A percentile compares a stretch with the other conserved stretches of the same genome.
These are phyloP conservation scores for Plagodis dolabraria DNA, from an alignment of 2,888 invertebrate genomes.

Conservation along the genomic window DNA sequence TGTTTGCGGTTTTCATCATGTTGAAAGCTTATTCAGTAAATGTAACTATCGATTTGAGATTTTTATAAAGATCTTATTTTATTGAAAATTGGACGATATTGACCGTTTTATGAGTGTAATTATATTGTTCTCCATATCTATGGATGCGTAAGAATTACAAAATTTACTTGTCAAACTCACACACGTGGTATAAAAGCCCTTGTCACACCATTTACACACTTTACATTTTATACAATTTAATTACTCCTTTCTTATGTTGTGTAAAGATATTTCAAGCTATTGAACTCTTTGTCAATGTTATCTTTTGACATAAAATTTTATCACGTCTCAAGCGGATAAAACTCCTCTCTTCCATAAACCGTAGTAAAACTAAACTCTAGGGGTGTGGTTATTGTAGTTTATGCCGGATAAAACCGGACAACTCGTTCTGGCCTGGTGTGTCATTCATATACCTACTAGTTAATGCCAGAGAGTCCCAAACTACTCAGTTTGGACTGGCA, in stretches of 20 bases:
- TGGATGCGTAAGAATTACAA: no score
- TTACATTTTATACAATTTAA: no score
- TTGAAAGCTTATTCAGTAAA: background rate
- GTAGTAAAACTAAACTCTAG: conserved; percentile 15
- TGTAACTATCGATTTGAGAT: background rate
- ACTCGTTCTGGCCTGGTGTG: background rate
- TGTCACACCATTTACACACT: no score
- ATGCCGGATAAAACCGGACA: conserved; percentile 2
- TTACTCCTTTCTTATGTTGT: background rate
- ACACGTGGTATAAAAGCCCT: no score
- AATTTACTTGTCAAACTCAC: no score
- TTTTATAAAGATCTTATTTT: no score
- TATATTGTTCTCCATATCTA: no score
- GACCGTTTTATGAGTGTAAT: no score
- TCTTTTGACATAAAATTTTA: conserved; percentile 30
- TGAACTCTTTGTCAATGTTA: conserved; percentile 24
- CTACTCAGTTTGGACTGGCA: no score
- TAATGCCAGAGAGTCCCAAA: no score
- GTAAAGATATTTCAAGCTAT: conserved; percentile 1
- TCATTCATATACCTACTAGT: no score
- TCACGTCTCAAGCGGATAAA: conserved; percentile 23
- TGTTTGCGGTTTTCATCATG: conserved; percentile 7
- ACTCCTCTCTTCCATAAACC: conserved; percentile 19
- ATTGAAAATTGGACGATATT: no score
- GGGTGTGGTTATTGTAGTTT: background rate